These are phyloP conservation scores for Ophthalmolycus amberensis DNA, from an alignment of 2,113 vertebrate genomes.

Conservation along the genomic window DNA sequence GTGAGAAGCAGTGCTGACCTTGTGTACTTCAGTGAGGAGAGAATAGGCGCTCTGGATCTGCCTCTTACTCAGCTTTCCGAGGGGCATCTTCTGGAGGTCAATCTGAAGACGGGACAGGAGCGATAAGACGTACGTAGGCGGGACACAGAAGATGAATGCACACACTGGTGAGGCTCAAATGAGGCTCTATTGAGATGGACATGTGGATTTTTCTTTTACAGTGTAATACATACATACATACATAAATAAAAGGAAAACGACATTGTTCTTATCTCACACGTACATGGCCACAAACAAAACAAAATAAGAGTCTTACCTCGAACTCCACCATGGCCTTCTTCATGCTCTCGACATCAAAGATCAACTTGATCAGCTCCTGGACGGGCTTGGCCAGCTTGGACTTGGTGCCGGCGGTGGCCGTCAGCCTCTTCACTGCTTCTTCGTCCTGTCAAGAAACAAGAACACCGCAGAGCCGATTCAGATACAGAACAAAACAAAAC, in stretches of 20 bases:
- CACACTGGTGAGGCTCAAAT: neutral
- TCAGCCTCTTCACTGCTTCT: conserved; percentile 94
- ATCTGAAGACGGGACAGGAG: conserved; percentile 84
- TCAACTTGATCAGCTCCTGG: conserved; percentile 94
- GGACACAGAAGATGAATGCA: neutral
- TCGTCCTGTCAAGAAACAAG: conserved; percentile 86
- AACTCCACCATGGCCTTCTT: conserved; percentile 99
- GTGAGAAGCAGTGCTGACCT: conserved; percentile 83
- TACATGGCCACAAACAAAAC: neutral
- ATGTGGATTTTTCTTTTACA: neutral
- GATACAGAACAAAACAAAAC: neutral
- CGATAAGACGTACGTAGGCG: neutral
- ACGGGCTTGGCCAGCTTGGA: conserved; percentile 91
- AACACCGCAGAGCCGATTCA: neutral
- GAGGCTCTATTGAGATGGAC: neutral
- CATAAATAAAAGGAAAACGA: neutral
- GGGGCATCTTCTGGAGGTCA: conserved; percentile 98
- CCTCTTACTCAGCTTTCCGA: conserved; percentile 96
- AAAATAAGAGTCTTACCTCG: conserved; percentile 83
- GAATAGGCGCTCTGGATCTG: conserved; percentile 98
- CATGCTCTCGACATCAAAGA: conserved; percentile 99
- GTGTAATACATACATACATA: neutral
- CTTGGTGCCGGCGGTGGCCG: conserved; percentile 89
- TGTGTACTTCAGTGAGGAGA: conserved; percentile 95
- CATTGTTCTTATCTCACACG: neutral